phyloP scores from a whole-genome alignment of 2,888 invertebrate species.

The Noctua janthina region DNA sequence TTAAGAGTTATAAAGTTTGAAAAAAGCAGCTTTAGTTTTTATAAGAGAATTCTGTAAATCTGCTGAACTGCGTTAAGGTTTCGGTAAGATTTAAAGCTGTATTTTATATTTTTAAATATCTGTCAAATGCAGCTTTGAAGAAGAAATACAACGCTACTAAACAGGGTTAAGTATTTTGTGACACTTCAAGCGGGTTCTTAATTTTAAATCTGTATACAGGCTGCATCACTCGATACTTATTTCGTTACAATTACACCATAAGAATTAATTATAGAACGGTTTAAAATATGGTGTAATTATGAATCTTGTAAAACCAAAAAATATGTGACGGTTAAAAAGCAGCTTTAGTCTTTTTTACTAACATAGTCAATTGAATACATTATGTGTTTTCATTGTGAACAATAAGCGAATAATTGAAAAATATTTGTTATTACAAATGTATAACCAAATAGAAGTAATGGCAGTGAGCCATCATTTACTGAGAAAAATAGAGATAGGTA shows the following conservation, averaged over 20 bases:
- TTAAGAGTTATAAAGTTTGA: neutral
- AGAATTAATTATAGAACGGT: neutral
- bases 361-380: neutral
- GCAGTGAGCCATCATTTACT: neutral
- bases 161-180: too few relatives aligned
- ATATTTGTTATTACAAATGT: neutral
- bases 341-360: neutral
- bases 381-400: neutral
- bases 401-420: neutral
- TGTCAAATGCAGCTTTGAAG: too few relatives aligned
- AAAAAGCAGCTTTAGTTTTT: neutral
- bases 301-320: neutral
- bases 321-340: neutral
- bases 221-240: neutral
- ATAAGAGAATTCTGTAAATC: too few relatives aligned
- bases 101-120: too few relatives aligned
- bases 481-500: neutral
- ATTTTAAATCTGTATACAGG: neutral
- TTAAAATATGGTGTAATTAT: neutral
- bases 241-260: neutral
- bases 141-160: too few relatives aligned
- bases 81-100: too few relatives aligned
- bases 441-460: neutral
- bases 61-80: too few relatives aligned
- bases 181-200: too few relatives aligned